phyloP scores from a whole-genome alignment of 2,888 invertebrate species.

The Mythimna vitellina region DNA sequence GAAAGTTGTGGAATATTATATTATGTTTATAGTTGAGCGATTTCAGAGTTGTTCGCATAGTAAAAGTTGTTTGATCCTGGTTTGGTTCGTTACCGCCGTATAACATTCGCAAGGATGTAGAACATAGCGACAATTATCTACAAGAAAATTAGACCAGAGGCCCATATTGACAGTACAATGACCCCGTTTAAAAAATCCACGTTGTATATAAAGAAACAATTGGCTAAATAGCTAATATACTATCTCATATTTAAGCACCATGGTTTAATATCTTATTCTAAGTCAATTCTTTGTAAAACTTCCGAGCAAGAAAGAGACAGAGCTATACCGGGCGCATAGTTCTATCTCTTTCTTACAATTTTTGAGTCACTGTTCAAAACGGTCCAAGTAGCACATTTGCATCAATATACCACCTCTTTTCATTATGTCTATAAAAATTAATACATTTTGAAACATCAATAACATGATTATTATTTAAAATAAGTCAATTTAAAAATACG shows the following conservation, averaged over 20 bases:
- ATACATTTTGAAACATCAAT: conserved; percentile 1
- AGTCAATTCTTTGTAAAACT: conserved; percentile 12
- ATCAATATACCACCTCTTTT: neutral
- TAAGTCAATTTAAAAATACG: neutral
- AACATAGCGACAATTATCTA: too few relatives aligned
- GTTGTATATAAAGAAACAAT: conserved; percentile 6
- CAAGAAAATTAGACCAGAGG: too few relatives aligned
- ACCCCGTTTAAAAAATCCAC: too few relatives aligned
- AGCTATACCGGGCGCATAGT: neutral
- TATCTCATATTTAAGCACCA: conserved; percentile 37
- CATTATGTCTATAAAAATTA: neutral
- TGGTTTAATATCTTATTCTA: conserved; percentile 30
- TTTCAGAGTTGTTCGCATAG: too few relatives aligned
- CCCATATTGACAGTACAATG: too few relatives aligned
- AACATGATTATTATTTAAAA: conserved; percentile 1
- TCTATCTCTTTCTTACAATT: neutral
- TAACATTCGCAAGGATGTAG: too few relatives aligned
- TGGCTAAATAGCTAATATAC: conserved; percentile 17
- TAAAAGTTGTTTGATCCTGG: neutral
- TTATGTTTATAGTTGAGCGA: too few relatives aligned
- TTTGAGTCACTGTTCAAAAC: neutral
- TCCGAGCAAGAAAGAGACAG: neutral
- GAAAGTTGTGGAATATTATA: too few relatives aligned
- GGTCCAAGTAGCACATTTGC: neutral
- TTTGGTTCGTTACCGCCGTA: neutral